Conservation (phyloP, 2,888 invertebrate genomes). For the Meta bourneti region DNA sequence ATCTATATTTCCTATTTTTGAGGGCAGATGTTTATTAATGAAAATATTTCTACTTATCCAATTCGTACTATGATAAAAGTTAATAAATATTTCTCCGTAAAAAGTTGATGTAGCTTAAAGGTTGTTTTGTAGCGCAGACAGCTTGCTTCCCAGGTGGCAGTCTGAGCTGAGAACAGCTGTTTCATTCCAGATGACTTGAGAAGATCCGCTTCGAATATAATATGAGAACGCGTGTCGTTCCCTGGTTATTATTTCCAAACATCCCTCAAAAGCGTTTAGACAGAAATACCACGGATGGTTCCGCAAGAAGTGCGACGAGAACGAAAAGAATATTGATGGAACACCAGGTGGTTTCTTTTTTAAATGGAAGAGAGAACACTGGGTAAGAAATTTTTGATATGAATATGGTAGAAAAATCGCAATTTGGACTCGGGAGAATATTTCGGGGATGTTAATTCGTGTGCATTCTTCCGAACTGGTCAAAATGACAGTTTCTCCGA, state of each 20-base stretch:
- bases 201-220: conserved; percentile 32
- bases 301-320: neutral
- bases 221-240: conserved; percentile 25
- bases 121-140: neutral
- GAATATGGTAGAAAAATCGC: too few relatives aligned
- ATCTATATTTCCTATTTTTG: too few relatives aligned
- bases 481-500: too few relatives aligned
- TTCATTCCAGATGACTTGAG: neutral
- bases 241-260: conserved; percentile 29
- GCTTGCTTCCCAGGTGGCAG: conserved; percentile 24
- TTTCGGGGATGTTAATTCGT: too few relatives aligned
- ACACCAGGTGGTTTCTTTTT: neutral
- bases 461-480: too few relatives aligned
- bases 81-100: neutral
- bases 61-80: neutral
- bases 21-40: too few relatives aligned
- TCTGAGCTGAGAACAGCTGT: conserved; percentile 27
- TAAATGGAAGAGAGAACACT: too few relatives aligned
- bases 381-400: too few relatives aligned
- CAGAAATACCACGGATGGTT: neutral
- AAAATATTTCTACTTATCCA: too few relatives aligned
- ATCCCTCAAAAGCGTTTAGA: neutral
- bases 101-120: neutral
- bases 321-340: neutral
- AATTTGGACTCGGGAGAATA: too few relatives aligned